Evolutionary conservation across 2,797 vertebrate species (phyloP), one percentile per base, ranked within the genome.

Genomic region (Gymnothorax reevesii): DNA sequence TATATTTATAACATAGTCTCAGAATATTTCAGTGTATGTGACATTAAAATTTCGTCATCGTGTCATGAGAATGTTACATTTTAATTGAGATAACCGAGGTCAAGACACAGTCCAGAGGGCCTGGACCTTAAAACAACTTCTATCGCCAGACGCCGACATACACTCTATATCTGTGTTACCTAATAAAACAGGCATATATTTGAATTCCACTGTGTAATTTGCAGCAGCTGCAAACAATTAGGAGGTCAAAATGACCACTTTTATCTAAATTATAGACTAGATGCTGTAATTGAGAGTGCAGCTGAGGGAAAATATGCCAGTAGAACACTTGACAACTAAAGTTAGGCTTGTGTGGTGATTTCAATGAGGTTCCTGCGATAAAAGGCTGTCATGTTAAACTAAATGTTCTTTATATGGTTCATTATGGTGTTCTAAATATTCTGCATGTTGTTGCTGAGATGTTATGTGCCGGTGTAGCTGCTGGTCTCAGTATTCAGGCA

Each of bases 221-320:
- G 60, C 54, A 83, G 54, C 86, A 75, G 57, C 86, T 87, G 86
- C 57, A 77, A 52, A 49, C 69, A 77, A 87, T 87, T 84, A 55
- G 25, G 15, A 2, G 57, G 82, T 57, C 82, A 77, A 60, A 27
- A 84, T 84, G 64, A 57, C 82, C 69, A 77, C 15, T 83, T 87
- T 84, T 77, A 75, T 12, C 60, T 77, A 57, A 77, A 87, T 87
- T 83, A 83, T 77, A n/a, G 66, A 42, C 69, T 57, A 83, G 55
- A 66, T 3, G 42, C 64, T 73, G 49, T 87, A 75, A 77, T 20
- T 77, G 57, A 77, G 20, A 62, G 57, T 17, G 83, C 64, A 83
- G 85, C 85, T 66, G 77, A 17, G 33, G 33, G 9, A 64, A 5
- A 64, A 60, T 80, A 15, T 62, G 20, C 12, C 17, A 20, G 49